Evolutionary conservation across 2,797 vertebrate genomes (phyloP).

Genomic region (Cynopterus sphinx): DNA sequence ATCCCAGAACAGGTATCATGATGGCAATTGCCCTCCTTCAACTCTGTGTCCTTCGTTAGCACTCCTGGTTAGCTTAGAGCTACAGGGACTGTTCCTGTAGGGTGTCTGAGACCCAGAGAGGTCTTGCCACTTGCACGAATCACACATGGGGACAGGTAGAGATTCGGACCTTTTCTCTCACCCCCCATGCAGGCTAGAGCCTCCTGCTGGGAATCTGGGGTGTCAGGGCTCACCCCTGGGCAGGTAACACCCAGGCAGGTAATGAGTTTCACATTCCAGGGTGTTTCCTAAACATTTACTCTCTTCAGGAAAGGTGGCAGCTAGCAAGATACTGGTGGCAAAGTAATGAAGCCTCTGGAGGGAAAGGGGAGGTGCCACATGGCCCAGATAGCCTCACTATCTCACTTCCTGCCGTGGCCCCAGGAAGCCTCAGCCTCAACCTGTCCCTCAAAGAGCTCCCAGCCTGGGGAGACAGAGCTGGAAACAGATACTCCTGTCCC

Average conservation of each 20-base stretch:
- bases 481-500: too few species aligned
- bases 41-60: not conserved
- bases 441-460: not conserved
- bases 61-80: not conserved
- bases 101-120: not conserved
- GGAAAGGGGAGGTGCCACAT: not conserved
- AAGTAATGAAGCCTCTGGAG: not conserved
- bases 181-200: not conserved
- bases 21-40: not conserved
- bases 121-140: not conserved
- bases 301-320: not conserved
- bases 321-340: not conserved
- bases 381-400: not conserved
- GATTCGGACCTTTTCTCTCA: not conserved
- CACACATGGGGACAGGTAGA: not conserved
- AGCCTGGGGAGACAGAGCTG: not conserved
- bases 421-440: not conserved
- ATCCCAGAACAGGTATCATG: not conserved
- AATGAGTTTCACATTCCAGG: not conserved
- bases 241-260: not conserved
- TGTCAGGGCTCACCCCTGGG: not conserved
- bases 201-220: not conserved
- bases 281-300: constrained; percentile 24
- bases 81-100: not conserved
- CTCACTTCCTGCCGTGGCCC: not conserved